Evolutionary conservation across 2,888 invertebrate genomes (phyloP).

Genomic region (Rhingia campestris): DNA sequence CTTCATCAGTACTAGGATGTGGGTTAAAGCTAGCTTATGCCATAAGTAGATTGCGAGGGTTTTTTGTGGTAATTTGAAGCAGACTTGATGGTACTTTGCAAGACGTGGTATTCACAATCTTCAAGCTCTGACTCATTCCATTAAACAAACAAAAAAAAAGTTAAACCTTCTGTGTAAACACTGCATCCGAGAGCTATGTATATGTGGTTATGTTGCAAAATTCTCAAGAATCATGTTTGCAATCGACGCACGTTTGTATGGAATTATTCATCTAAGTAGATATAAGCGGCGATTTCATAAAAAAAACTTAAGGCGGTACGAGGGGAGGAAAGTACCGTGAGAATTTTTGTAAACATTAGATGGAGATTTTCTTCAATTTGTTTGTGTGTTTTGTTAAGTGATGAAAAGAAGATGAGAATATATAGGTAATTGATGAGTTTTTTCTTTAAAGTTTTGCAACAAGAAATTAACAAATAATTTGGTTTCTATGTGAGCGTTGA

Average conservation of each 20-base stretch:
- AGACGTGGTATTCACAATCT: slow-evolving; percentile 14
- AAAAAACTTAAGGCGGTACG: not conserved
- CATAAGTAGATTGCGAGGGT: slow-evolving; percentile 15
- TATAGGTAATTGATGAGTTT: slow-evolving; percentile 37
- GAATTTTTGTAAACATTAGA: slow-evolving; percentile 42
- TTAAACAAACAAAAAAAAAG: not conserved
- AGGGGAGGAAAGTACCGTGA: slow-evolving; percentile 33
- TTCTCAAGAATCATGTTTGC: slow-evolving; percentile 39
- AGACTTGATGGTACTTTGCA: slow-evolving; percentile 9
- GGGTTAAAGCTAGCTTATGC: slow-evolving; percentile 44
- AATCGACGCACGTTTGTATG: slow-evolving; percentile 11
- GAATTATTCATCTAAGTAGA: slow-evolving; percentile 21
- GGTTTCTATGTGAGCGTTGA: not conserved
- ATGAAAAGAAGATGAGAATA: slow-evolving; percentile 4
- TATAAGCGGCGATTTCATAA: slow-evolving; percentile 14
- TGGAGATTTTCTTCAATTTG: slow-evolving; percentile 3
- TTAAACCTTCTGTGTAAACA: not conserved
- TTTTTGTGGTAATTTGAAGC: not conserved
- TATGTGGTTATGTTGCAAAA: slow-evolving; percentile 28
- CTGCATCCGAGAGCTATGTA: not conserved
- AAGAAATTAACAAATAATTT: slow-evolving; percentile 41
- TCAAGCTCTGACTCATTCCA: not conserved
- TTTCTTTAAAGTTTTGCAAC: slow-evolving; percentile 22
- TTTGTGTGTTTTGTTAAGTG: not conserved
- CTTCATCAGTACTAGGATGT: slow-evolving; percentile 34